Percentiles rank a stretch among this genome's conserved stretches.
Evolutionary conservation across 2,113 vertebrate species (phyloP).

Genomic region (Microtus pennsylvanicus): DNA sequence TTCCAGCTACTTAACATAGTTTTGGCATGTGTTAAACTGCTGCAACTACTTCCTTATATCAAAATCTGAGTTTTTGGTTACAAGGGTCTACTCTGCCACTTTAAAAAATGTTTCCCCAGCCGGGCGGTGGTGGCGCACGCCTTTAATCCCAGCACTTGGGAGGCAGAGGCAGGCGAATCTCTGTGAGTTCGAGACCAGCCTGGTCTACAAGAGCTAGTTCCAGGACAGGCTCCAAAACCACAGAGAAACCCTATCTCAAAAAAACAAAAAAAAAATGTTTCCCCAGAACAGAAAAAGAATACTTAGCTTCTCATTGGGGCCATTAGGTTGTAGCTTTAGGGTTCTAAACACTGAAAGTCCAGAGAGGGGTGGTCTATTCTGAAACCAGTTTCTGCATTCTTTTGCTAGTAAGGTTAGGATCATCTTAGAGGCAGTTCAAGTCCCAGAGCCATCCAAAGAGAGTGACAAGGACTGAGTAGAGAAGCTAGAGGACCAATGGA

Average conservation of each 20-base stretch:
- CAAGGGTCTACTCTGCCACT: neutral
- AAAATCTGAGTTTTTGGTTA: neutral
- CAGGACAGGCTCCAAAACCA: too few species aligned
- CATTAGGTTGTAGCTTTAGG: neutral
- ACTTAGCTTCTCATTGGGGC: neutral
- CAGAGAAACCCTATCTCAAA: too few species aligned
- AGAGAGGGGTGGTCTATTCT: neutral
- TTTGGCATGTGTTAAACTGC: neutral
- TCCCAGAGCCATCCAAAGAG: neutral
- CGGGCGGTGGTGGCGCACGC: too few species aligned
- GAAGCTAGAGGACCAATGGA: neutral
- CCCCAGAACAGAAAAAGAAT: neutral
- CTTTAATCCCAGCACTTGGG: too few species aligned
- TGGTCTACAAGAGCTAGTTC: too few species aligned
- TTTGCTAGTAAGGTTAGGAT: neutral
- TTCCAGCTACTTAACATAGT: neutral
- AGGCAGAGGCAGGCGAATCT: too few species aligned
- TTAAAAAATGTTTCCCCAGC: constrained; percentile 11
- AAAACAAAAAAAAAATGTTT: neutral
- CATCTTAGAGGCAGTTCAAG: neutral
- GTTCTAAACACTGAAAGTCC: constrained; percentile 1
- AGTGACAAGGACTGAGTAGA: neutral
- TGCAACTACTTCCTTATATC: neutral
- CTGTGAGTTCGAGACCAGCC: too few species aligned
- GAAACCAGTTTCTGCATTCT: neutral